These are phyloP conservation scores for Gallinago undulata DNA, from an alignment of 2,113 vertebrate species.

Conservation along the genomic window DNA sequence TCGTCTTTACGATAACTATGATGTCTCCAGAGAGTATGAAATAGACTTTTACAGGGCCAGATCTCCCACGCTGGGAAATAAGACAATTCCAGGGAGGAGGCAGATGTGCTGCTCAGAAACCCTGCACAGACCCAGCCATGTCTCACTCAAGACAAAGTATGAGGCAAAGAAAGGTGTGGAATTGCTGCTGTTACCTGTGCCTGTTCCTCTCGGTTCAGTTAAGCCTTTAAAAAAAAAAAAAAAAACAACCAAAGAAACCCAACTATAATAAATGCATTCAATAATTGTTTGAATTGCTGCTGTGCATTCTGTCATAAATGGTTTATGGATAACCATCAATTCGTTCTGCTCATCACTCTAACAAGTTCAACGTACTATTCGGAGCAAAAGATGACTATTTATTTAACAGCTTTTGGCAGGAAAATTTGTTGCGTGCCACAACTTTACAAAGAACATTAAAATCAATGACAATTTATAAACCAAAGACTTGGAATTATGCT, in stretches of 20 bases:
- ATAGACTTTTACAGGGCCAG: constrained; percentile 10
- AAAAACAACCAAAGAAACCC: too few relatives aligned
- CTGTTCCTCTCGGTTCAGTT: constrained; percentile 27
- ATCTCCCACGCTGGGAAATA: constrained; percentile 5
- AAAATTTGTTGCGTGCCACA: constrained; percentile 82
- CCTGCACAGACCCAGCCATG: constrained; percentile 29
- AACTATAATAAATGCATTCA: constrained; percentile 62
- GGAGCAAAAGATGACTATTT: constrained; percentile 77
- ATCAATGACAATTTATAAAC: constrained; percentile 86
- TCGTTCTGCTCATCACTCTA: constrained; percentile 77
- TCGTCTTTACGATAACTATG: constrained; percentile 43
- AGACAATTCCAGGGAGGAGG: constrained; percentile 33
- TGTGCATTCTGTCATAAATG: constrained; percentile 71
- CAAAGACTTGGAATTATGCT: constrained; percentile 79
- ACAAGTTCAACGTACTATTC: constrained; percentile 74
- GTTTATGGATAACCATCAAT: constrained; percentile 81
- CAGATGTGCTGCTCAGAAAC: constrained; percentile 45
- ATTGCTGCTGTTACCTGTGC: constrained; percentile 55
- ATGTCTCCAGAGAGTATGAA: constrained; percentile 24
- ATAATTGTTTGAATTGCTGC: constrained; percentile 72
- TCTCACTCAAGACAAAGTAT: constrained; percentile 30
- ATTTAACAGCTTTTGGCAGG: constrained; percentile 83
- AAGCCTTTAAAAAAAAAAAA: background rate
- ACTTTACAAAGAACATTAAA: constrained; percentile 86
- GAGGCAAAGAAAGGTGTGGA: background rate